Percentiles rank a stretch among this genome's conserved stretches.
Conservation (phyloP, 2,888 invertebrate species). For the Erynnis tages region DNA sequence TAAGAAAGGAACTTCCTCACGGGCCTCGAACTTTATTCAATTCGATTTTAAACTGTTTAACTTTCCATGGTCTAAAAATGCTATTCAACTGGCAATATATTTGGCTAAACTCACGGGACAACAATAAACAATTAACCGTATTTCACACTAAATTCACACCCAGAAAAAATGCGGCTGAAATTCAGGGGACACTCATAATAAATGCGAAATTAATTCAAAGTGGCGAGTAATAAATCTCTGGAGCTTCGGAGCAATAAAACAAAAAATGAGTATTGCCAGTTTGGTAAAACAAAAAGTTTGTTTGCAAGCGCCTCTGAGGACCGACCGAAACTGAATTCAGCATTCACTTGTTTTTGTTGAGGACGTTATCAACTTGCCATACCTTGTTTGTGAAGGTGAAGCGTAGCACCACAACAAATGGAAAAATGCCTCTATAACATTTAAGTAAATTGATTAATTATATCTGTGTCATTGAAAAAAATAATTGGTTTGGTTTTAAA, state of each 20-base stretch:
- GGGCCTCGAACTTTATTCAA: too few relatives aligned
- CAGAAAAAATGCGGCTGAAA: slow-evolving; percentile 25
- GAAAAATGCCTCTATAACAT: slow-evolving; percentile 9
- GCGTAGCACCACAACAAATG: slow-evolving; percentile 14
- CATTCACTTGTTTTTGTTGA: slow-evolving; percentile 41
- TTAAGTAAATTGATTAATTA: background rate
- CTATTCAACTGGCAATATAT: slow-evolving; percentile 12
- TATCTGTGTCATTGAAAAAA: too few relatives aligned
- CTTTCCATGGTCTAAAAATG: too few relatives aligned
- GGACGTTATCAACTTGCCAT: slow-evolving; percentile 15
- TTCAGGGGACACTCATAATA: slow-evolving; percentile 62
- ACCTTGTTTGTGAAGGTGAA: slow-evolving; percentile 19
- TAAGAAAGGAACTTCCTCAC: too few relatives aligned
- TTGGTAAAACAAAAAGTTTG: slow-evolving; percentile 76
- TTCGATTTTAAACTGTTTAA: too few relatives aligned
- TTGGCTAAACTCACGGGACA: slow-evolving; percentile 3
- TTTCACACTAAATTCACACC: slow-evolving; percentile 24
- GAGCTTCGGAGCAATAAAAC: slow-evolving; percentile 72
- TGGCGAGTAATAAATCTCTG: slow-evolving; percentile 71
- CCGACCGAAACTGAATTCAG: slow-evolving; percentile 33
- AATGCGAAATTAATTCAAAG: slow-evolving; percentile 78
- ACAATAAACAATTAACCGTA: slow-evolving; percentile 26
- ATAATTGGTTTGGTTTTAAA: background rate
- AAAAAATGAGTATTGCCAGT: slow-evolving; percentile 77
- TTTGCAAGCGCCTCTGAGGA: slow-evolving; percentile 68